These are phyloP conservation scores for Andrena flavipes DNA, from an alignment of 2,888 invertebrate species.

Conservation along the genomic window DNA sequence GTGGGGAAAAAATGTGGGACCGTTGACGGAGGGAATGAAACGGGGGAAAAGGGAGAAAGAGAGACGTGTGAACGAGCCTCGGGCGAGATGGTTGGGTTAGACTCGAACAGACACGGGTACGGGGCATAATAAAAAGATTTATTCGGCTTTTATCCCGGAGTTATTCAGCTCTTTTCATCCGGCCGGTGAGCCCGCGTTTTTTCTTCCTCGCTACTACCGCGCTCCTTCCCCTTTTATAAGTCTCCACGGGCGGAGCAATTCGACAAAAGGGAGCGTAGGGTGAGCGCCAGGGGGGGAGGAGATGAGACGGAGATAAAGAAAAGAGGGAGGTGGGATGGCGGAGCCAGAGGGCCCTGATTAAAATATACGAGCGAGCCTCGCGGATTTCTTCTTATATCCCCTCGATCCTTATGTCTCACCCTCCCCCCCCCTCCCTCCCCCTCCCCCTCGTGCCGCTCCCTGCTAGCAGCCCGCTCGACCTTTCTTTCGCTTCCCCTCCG, in stretches of 20 bases:
- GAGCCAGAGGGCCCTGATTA: slow-evolving; percentile 81
- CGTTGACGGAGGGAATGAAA: slow-evolving; percentile 26
- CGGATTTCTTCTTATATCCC: slow-evolving; percentile 80
- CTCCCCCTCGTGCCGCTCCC: background rate
- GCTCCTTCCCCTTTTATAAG: slow-evolving; percentile 67
- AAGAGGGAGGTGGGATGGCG: slow-evolving; percentile 58
- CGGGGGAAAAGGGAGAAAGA: slow-evolving; percentile 45
- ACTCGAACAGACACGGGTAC: slow-evolving; percentile 75
- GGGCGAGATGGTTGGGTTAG: slow-evolving; percentile 69
- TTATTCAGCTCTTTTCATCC: slow-evolving; percentile 84
- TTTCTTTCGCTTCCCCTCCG: slow-evolving; percentile 58
- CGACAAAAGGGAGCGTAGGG: slow-evolving; percentile 62
- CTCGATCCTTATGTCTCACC: slow-evolving; percentile 66
- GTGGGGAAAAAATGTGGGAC: slow-evolving; percentile 33
- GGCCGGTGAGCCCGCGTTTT: slow-evolving; percentile 74
- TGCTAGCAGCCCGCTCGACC: slow-evolving; percentile 14
- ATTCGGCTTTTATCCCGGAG: slow-evolving; percentile 84
- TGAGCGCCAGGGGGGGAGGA: slow-evolving; percentile 52
- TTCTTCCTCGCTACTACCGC: slow-evolving; percentile 71
- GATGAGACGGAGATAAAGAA: slow-evolving; percentile 66
- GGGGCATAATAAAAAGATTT: slow-evolving; percentile 84
- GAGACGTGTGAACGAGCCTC: slow-evolving; percentile 73
- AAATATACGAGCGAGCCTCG: slow-evolving; percentile 82
- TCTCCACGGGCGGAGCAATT: slow-evolving; percentile 68
- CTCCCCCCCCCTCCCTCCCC: background rate